Evolutionary conservation across 2,113 vertebrate genomes (phyloP), one percentile per base, ranked within the genome.

Genomic region (Sialia sialis): DNA sequence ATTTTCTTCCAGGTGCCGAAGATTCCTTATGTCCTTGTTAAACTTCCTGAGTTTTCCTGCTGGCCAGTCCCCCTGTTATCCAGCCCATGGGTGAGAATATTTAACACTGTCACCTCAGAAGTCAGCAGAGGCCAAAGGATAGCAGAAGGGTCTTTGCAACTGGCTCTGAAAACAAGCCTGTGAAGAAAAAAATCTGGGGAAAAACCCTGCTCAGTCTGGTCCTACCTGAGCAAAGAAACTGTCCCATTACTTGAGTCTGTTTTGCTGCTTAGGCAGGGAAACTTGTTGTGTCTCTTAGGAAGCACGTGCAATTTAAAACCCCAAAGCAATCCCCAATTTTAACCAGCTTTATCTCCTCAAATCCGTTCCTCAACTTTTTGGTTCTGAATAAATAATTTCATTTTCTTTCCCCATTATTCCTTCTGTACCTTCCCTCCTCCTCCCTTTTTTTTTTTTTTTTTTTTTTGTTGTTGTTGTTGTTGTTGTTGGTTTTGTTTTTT

Each of bases 391-490:
- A 82, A 3, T 55, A 84, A 63, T 59, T 64, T 2, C 38, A 36
- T 85, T 83, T 87, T 38, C 30, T 19, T 69, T 67, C 25, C 30
- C 7, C 1, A 1, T 4, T 68, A 9, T 30, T 63, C 23, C 4
- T 82, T 21, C 29, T 62, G 6, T 10, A 23, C 26, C 3, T 51
- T 30, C 4, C 16, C 6, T 48, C 9, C 26, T n/a, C 2, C 5
- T 27, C 8, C 2, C 0, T 3, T 43, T 8, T 5, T 27, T 12
- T 14, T 11, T 26, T 22, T 11, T 46, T n/a, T n/a, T n/a, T n/a
- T n/a, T n/a, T n/a, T n/a, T n/a, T 58, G 5, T 34, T 48, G 18
- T 13, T 49, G 19, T 8, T 46, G 60, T n/a, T 58, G 5, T 34
- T 48, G 18, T 13, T 49, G 19, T 8, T 46, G 60, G 2, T 32